Evolutionary conservation across 2,113 vertebrate species (phyloP), one percentile per base, ranked within the genome.

Genomic region (Caracal caracal): DNA sequence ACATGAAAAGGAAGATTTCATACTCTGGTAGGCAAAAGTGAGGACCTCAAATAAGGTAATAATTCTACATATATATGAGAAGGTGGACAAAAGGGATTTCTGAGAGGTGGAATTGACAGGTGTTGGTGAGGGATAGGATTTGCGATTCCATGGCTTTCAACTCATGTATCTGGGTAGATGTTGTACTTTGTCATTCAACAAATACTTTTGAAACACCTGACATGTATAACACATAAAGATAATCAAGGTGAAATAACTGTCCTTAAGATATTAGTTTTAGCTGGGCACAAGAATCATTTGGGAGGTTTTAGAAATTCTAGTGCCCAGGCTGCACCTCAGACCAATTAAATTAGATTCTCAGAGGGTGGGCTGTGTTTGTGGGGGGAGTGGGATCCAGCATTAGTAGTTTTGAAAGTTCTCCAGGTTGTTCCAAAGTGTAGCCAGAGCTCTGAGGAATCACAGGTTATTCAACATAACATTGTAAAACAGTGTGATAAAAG

Each of bases 191-290:
- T 95, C 5, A 89, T 87, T 93, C 24, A 49, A 19, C 20, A 82
- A 88, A 93, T 92, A 73, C 20, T 76, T 93, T 81, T n/a, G 76
- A 63, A 92, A 16, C 10, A 82, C 40, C 30, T 73, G 71, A 88
- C 20, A 66, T 92, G 13, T 73, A 2, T 87, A 95, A 59, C 63
- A 71, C n/a, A 63, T 19, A 65, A 63, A 83, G 56, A 79, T 92
- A 92, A 89, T 56, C 65, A 84, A 43, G n/a, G 59, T 91, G 26
- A 88, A 96, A 95, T 94, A 61, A 78, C 24, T 88, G 9, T 88
- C 22, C 2, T 66, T 13, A 78, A 88, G 3, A 20, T 83, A 82
- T 78, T 9, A 70, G 37, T 95, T 95, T 84, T 70, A 83, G 33
- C 12, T 89, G 13, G 26, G 37, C 9, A 63, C 75, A 68, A 71